Conservation (phyloP, 2,888 invertebrate genomes). For the Heteromurus nitidus region DNA sequence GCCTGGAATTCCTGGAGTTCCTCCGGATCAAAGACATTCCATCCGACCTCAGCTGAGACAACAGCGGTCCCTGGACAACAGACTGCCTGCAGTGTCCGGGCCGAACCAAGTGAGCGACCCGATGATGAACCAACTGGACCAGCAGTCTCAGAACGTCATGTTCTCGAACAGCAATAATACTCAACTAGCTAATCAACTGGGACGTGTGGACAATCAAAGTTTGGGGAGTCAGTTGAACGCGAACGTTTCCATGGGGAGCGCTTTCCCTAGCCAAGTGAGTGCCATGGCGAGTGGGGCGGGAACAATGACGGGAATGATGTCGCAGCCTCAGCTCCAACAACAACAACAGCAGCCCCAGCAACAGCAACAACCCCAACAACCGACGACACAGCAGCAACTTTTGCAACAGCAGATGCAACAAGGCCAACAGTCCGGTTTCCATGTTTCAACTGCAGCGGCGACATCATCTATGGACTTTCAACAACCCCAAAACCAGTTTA, state of each 20-base stretch:
- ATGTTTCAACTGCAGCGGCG: conserved; percentile 32
- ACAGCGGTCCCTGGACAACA: conserved; percentile 73
- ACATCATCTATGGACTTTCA: conserved; percentile 51
- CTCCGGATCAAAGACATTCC: conserved; percentile 66
- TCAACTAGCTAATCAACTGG: conserved; percentile 60
- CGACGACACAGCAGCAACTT: conserved; percentile 50
- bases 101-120: conserved; percentile 52
- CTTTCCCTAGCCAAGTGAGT: conserved; percentile 51
- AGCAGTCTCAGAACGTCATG: conserved; percentile 65
- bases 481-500: conserved; percentile 61
- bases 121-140: conserved; percentile 50
- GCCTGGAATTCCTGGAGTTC: conserved; percentile 46
- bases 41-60: conserved; percentile 72
- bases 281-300: conserved; percentile 46
- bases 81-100: conserved; percentile 67
- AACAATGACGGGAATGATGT: conserved; percentile 46
- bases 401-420: conserved; percentile 65
- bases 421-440: conserved; percentile 50
- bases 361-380: conserved; percentile 43
- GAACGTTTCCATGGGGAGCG: conserved; percentile 61
- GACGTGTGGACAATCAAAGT: conserved; percentile 70
- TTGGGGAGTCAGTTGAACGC: conserved; percentile 65
- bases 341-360: conserved; percentile 57
- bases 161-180: conserved; percentile 70
- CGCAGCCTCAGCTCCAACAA: conserved; percentile 44